phyloP scores from a whole-genome alignment of 1,140 invertebrate genomes.

The Drosophila tristis region DNA sequence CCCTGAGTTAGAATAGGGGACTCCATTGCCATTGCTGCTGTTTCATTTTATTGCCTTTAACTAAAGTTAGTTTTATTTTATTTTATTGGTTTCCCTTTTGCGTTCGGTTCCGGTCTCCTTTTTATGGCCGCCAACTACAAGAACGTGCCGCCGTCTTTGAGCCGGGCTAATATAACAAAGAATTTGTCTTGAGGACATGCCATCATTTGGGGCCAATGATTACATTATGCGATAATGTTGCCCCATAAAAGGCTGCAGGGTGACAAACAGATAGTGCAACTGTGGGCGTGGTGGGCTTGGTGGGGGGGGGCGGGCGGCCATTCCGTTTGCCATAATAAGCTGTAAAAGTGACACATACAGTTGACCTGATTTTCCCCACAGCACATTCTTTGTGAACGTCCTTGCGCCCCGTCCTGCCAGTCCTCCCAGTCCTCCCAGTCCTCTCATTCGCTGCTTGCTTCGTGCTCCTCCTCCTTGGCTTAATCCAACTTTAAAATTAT shows the following conservation, averaged over 20 bases:
- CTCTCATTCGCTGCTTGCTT: background rate
- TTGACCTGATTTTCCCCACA: constrained; percentile 71
- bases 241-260: constrained; percentile 67
- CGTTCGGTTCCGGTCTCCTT: constrained; percentile 14
- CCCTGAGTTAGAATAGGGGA: constrained; percentile 23
- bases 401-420: background rate
- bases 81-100: constrained; percentile 58
- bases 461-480: constrained; percentile 41
- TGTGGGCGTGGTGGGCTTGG: background rate
- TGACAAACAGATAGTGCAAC: constrained; percentile 40
- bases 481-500: constrained; percentile 83
- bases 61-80: constrained; percentile 79
- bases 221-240: constrained; percentile 83
- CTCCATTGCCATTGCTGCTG: constrained; percentile 45
- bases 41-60: constrained; percentile 74
- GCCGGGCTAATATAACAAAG: constrained; percentile 69
- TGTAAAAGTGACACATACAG: constrained; percentile 79
- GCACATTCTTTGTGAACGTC: constrained; percentile 60
- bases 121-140: constrained; percentile 41
- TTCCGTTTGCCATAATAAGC: constrained; percentile 76
- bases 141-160: constrained; percentile 38
- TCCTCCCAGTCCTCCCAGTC: too few relatives aligned
- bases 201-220: constrained; percentile 79
- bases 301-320: constrained; percentile 11
- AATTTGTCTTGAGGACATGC: constrained; percentile 81